Conservation (phyloP, 2,888 invertebrate species). For the Tenthredo mesomela region DNA sequence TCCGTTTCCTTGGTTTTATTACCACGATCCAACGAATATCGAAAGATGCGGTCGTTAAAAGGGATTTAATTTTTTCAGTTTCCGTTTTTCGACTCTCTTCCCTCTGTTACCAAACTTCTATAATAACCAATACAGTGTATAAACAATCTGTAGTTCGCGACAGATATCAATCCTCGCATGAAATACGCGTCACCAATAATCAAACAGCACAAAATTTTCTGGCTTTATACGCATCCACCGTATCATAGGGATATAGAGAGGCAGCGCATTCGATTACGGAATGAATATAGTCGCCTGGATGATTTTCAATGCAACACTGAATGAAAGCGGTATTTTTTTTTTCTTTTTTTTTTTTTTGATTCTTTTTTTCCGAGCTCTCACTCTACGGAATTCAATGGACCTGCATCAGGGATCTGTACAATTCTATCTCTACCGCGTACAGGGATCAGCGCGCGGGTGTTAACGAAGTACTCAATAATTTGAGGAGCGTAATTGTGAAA, state of each 20-base stretch:
- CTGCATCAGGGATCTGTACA: constrained; percentile 8
- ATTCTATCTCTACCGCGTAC: neutral
- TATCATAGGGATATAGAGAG: constrained; percentile 56
- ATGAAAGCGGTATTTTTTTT: constrained; percentile 53
- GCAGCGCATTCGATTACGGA: constrained; percentile 51
- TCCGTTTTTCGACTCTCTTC: neutral
- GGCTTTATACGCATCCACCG: constrained; percentile 56
- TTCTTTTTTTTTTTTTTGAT: neutral
- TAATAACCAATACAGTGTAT: neutral
- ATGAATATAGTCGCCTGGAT: constrained; percentile 57
- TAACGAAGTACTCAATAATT: neutral
- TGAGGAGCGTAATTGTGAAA: neutral
- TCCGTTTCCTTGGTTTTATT: constrained; percentile 42
- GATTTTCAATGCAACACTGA: constrained; percentile 59
- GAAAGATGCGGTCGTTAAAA: constrained; percentile 25
- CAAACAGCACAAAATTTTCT: constrained; percentile 57
- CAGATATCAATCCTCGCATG: constrained; percentile 52
- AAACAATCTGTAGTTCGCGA: neutral
- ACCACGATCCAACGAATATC: constrained; percentile 3
- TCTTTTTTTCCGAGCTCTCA: constrained; percentile 37
- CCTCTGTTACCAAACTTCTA: neutral
- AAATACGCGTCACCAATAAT: constrained; percentile 58
- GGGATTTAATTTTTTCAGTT: constrained; percentile 23
- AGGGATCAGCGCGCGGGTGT: neutral
- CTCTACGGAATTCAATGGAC: constrained; percentile 35